Percentiles rank a stretch among this genome's conserved stretches.
Conservation (phyloP, 1,140 invertebrate species). For the Drosophila insularis region DNA sequence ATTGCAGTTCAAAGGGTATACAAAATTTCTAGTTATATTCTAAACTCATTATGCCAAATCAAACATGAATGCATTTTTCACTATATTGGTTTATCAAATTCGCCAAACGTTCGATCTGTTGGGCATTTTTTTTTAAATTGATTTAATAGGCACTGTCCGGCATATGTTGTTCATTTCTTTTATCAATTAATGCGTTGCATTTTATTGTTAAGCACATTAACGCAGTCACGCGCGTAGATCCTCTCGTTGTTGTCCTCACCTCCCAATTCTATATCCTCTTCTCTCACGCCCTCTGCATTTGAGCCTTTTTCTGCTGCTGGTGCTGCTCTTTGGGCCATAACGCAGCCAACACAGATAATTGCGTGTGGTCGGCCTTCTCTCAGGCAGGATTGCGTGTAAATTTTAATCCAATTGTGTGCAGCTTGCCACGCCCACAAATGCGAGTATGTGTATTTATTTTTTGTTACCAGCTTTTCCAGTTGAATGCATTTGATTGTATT, state of each 20-base stretch:
- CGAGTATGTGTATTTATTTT: conserved; percentile 71
- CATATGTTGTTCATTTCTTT: conserved; percentile 39
- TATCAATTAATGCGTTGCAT: conserved; percentile 79
- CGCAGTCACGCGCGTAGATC: conserved; percentile 69
- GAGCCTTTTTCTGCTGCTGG: not conserved
- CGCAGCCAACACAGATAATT: conserved; percentile 52
- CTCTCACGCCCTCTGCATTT: too few relatives aligned
- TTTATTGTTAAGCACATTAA: conserved; percentile 81
- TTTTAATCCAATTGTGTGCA: conserved; percentile 80
- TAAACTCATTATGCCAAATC: conserved; percentile 49
- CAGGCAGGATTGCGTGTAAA: conserved; percentile 69
- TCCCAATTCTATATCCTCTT: not conserved
- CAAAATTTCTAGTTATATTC: not conserved
- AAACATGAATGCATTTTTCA: conserved; percentile 38
- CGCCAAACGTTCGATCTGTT: not conserved
- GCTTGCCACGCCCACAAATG: conserved; percentile 44
- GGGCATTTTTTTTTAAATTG: conserved; percentile 36
- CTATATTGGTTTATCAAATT: not conserved
- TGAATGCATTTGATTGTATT: conserved; percentile 79
- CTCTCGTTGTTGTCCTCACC: conserved; percentile 6
- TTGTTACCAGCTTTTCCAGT: conserved; percentile 73
- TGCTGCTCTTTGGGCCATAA: conserved; percentile 14
- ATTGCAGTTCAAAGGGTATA: not conserved
- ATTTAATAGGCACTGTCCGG: conserved; percentile 29
- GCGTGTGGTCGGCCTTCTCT: conserved; percentile 55